Evolutionary conservation across 2,797 vertebrate genomes (phyloP).

Genomic region (Florisuga fusca): DNA sequence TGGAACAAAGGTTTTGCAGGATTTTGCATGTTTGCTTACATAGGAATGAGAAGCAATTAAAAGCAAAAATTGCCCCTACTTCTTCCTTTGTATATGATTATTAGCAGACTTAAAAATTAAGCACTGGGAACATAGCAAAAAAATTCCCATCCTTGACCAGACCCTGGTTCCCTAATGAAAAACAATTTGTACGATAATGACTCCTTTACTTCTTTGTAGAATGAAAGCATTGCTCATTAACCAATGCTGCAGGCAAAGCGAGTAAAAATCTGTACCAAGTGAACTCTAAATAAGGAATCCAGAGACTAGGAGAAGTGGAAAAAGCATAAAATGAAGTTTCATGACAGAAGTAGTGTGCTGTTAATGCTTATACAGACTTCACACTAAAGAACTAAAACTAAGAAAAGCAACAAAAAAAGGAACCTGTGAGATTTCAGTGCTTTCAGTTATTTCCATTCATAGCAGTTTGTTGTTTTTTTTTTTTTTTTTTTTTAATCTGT

Average conservation of each 20-base stretch:
- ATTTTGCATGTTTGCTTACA: neutral
- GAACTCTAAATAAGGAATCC: neutral
- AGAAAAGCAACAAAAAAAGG: rapidly evolving
- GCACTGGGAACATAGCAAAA: neutral
- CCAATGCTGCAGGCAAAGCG: neutral
- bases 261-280: neutral
- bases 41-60: neutral
- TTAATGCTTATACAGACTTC: neutral
- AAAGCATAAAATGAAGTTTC: neutral
- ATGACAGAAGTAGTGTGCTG: neutral
- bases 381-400: neutral
- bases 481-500: neutral
- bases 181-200: neutral
- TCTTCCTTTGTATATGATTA: neutral
- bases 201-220: neutral
- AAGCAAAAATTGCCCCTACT: neutral
- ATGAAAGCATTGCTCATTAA: neutral
- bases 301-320: neutral
- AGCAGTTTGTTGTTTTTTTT: neutral
- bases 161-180: neutral
- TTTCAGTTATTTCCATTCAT: neutral
- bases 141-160: neutral
- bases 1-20: neutral
- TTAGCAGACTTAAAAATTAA: neutral
- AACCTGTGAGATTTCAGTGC: rapidly evolving